Percentiles rank a stretch among this genome's conserved stretches.
Evolutionary conservation across 1,140 invertebrate genomes (phyloP).

Genomic region (Cheumatopsyche charites): DNA sequence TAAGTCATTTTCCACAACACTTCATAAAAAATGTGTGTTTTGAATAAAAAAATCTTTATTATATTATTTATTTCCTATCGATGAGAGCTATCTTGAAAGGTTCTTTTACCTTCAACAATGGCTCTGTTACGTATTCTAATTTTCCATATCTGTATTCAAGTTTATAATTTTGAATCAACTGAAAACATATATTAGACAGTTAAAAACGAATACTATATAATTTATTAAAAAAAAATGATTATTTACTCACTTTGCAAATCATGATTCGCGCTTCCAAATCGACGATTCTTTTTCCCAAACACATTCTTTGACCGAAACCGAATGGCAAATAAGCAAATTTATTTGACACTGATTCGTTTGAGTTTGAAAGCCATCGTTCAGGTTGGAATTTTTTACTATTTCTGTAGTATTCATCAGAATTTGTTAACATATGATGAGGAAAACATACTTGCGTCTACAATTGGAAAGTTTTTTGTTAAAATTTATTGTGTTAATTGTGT

Average conservation of each 20-base stretch:
- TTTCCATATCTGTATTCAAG: too few relatives aligned
- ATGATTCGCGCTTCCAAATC: conserved; percentile 79
- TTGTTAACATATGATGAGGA: conserved; percentile 80
- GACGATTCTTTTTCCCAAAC: conserved; percentile 79
- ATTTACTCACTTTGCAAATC: conserved; percentile 56
- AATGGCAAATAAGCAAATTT: conserved; percentile 82
- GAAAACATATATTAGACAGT: too few relatives aligned
- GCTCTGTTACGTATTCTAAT: too few relatives aligned
- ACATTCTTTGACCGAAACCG: conserved; percentile 82
- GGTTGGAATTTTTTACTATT: conserved; percentile 67
- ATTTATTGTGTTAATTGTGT: conserved; percentile 9
- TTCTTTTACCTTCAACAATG: too few relatives aligned
- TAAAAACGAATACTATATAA: too few relatives aligned
- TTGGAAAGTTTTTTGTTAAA: not conserved
- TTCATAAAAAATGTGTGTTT: too few relatives aligned
- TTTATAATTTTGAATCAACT: too few relatives aligned
- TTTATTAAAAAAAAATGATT: not conserved
- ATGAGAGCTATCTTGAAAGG: too few relatives aligned
- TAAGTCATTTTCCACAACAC: too few relatives aligned
- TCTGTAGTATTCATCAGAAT: conserved; percentile 70
- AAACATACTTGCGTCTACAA: conserved; percentile 79
- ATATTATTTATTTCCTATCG: too few relatives aligned
- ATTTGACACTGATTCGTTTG: conserved; percentile 33
- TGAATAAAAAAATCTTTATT: too few relatives aligned
- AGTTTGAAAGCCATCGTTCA: conserved; percentile 70